These are phyloP conservation scores for Nothobranchius furzeri DNA, from an alignment of 2,113 vertebrate genomes.

Conservation along the genomic window DNA sequence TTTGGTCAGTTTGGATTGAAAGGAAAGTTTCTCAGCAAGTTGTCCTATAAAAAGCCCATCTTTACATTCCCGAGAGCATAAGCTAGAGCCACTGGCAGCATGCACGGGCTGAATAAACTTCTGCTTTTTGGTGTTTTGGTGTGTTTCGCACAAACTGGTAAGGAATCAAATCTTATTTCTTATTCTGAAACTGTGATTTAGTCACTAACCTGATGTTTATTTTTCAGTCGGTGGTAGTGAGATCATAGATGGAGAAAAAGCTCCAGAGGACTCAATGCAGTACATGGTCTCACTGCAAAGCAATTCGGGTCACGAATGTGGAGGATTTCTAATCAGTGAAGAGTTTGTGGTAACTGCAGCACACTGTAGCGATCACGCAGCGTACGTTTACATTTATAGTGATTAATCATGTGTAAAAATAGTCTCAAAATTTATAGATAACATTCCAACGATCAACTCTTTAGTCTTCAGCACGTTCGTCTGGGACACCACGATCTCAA, in stretches of 20 bases:
- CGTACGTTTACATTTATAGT: neutral
- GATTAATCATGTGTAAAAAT: neutral
- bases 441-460: neutral
- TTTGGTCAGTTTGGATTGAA: too few relatives aligned
- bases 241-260: constrained; percentile 75
- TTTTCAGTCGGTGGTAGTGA: constrained; percentile 25
- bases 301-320: constrained; percentile 48
- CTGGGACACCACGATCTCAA: constrained; percentile 57
- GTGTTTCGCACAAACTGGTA: constrained; percentile 19
- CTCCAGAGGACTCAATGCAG: constrained; percentile 57
- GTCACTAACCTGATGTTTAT: neutral
- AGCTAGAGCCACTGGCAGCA: neutral
- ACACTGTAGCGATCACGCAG: constrained; percentile 34
- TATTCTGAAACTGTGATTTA: neutral
- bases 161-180: neutral
- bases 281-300: constrained; percentile 74
- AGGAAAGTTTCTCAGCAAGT: neutral
- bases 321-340: constrained; percentile 69
- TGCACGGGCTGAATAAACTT: constrained; percentile 1
- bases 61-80: neutral
- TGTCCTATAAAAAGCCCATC: neutral
- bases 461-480: constrained; percentile 26
- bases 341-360: constrained; percentile 76
- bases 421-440: neutral
- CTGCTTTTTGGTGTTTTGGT: constrained; percentile 3